phyloP scores from a whole-genome alignment of 2,113 vertebrate genomes.

The rabbit (Oryctolagus cuniculus) region DNA sequence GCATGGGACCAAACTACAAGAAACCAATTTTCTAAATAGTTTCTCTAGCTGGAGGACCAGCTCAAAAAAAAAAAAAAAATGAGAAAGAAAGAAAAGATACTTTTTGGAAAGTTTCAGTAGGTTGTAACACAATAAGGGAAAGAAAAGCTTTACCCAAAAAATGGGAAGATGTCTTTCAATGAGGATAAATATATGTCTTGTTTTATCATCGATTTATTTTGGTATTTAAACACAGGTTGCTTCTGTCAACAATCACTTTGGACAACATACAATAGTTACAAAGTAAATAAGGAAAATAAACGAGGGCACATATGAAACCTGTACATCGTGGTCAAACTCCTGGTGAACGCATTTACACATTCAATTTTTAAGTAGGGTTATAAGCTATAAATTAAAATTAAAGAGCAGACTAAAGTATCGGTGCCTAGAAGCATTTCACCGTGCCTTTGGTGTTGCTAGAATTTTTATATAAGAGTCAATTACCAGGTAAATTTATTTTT shows the following conservation, averaged over 20 bases:
- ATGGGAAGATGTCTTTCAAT: background rate
- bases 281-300: background rate
- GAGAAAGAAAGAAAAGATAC: background rate
- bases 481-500: slow-evolving; percentile 14
- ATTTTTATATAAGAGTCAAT: slow-evolving; percentile 51
- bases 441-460: background rate
- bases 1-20: slow-evolving; percentile 68
- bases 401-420: background rate
- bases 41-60: slow-evolving; percentile 68
- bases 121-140: slow-evolving; percentile 49
- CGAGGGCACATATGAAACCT: background rate
- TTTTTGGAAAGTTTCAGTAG: slow-evolving; percentile 65
- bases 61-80: slow-evolving; percentile 35
- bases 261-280: background rate
- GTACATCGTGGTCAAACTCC: background rate
- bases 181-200: background rate
- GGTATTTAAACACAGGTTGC: background rate
- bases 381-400: background rate
- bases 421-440: background rate
- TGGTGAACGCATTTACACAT: background rate
- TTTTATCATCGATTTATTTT: slow-evolving; percentile 14
- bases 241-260: background rate
- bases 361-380: background rate
- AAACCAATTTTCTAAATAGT: slow-evolving; percentile 71
- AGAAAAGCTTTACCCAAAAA: slow-evolving; percentile 40